Percentiles rank a stretch among this genome's conserved stretches.
Conservation (phyloP, 2,888 invertebrate genomes). For the Calameuta idolon region DNA sequence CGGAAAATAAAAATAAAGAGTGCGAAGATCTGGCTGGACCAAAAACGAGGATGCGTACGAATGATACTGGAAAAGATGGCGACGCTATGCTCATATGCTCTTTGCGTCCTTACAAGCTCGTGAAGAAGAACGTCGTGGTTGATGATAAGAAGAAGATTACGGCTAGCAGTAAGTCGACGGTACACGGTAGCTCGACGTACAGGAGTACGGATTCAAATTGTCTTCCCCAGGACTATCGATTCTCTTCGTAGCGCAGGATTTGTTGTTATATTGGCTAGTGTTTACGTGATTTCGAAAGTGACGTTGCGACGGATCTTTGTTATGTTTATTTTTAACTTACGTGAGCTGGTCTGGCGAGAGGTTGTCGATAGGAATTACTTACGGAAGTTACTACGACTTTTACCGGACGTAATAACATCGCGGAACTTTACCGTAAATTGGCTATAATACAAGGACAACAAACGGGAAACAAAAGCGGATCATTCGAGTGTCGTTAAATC, state of each 20-base stretch:
- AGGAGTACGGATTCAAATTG: slow-evolving; percentile 49
- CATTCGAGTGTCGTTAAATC: not conserved
- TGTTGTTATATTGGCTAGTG: not conserved
- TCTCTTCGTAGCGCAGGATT: slow-evolving; percentile 49
- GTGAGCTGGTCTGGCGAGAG: too few species aligned
- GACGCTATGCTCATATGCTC: slow-evolving; percentile 52
- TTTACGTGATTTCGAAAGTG: not conserved
- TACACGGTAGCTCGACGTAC: slow-evolving; percentile 27
- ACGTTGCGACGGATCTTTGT: not conserved
- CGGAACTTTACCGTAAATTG: not conserved
- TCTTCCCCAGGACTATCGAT: slow-evolving; percentile 55
- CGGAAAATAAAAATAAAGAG: slow-evolving; percentile 53
- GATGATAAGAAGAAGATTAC: slow-evolving; percentile 18
- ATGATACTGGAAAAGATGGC: slow-evolving; percentile 40
- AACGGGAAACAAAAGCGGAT: not conserved
- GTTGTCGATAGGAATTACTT: too few species aligned
- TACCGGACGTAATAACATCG: not conserved
- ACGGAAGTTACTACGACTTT: not conserved
- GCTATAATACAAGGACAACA: not conserved
- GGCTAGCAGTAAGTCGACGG: slow-evolving; percentile 13
- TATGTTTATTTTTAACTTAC: not conserved
- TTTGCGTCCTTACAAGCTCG: slow-evolving; percentile 46
- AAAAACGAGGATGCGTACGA: slow-evolving; percentile 29
- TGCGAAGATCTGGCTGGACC: slow-evolving; percentile 5
- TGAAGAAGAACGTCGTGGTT: slow-evolving; percentile 43